phyloP scores from a whole-genome alignment of 2,888 invertebrate genomes.

The Quadroppia sp. region DNA sequence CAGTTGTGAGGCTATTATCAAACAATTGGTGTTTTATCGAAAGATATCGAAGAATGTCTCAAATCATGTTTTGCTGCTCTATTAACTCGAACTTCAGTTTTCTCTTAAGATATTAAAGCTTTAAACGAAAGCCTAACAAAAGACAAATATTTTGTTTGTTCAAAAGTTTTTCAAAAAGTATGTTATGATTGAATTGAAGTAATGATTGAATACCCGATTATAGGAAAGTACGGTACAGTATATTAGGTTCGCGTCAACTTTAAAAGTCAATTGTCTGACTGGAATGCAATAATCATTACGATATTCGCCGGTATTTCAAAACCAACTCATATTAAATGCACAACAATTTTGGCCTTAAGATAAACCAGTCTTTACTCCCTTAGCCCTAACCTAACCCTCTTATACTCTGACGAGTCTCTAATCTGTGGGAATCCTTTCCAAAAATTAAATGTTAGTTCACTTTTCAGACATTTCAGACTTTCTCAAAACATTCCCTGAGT shows the following conservation, averaged over 20 bases:
- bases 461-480: background rate
- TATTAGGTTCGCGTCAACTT: background rate
- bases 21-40: background rate
- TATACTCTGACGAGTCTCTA: conserved; percentile 5
- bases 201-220: conserved; percentile 20
- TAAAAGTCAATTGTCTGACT: conserved; percentile 32
- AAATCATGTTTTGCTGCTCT: conserved; percentile 28
- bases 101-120: background rate
- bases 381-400: conserved; percentile 5
- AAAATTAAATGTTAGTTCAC: conserved; percentile 29
- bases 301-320: conserved; percentile 16
- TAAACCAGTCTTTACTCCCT: conserved; percentile 31
- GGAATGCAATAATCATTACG: conserved; percentile 31
- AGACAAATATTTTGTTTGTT: background rate
- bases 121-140: background rate
- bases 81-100: conserved; percentile 1
- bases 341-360: conserved; percentile 29
- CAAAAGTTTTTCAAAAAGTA: background rate
- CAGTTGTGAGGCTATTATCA: background rate
- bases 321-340: background rate
- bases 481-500: background rate
- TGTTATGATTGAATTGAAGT: conserved; percentile 16
- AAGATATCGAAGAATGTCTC: conserved; percentile 16
- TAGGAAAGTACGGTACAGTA: background rate
- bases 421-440: conserved; percentile 36